Evolutionary conservation across 2,797 vertebrate species (phyloP).

Genomic region (Hybognathus amarus): DNA sequence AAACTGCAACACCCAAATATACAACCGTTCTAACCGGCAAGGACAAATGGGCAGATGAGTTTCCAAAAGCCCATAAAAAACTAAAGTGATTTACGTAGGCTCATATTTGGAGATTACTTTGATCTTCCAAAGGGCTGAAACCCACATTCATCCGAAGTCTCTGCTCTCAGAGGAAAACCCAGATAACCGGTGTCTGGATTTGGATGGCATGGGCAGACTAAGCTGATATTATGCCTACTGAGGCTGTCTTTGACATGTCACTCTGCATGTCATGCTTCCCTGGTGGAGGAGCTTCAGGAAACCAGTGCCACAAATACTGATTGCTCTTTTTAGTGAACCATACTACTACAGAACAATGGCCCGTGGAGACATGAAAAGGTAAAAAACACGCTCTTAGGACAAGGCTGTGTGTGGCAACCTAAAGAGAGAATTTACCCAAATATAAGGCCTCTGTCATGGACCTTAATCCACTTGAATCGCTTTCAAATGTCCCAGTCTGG

Average conservation of each 20-base stretch:
- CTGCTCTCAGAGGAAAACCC: slow-evolving; percentile 12
- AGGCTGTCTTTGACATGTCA: slow-evolving; percentile 43
- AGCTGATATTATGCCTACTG: slow-evolving; percentile 41
- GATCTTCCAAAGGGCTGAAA: slow-evolving; percentile 35
- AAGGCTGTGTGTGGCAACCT: neutral
- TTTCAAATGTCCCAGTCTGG: neutral
- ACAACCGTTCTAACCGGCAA: neutral
- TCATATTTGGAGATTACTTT: slow-evolving; percentile 33
- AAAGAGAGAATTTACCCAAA: slow-evolving; percentile 41
- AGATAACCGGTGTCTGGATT: slow-evolving; percentile 37
- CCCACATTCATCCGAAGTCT: slow-evolving; percentile 19
- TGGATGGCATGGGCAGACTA: slow-evolving; percentile 41
- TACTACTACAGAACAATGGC: neutral
- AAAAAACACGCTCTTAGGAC: slow-evolving; percentile 19
- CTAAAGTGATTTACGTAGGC: slow-evolving; percentile 19
- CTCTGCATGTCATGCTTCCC: slow-evolving; percentile 38
- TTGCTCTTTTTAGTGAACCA: slow-evolving; percentile 21
- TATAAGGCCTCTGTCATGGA: slow-evolving; percentile 40
- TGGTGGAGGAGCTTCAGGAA: neutral
- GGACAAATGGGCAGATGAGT: slow-evolving; percentile 36
- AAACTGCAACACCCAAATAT: neutral
- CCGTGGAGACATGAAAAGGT: neutral
- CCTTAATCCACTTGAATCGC: slow-evolving; percentile 30
- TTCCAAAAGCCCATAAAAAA: slow-evolving; percentile 19
- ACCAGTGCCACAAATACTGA: slow-evolving; percentile 19